Evolutionary conservation across 2,113 vertebrate species (phyloP), one percentile per base, ranked within the genome.

Genomic region (Alaudala cheleensis): DNA sequence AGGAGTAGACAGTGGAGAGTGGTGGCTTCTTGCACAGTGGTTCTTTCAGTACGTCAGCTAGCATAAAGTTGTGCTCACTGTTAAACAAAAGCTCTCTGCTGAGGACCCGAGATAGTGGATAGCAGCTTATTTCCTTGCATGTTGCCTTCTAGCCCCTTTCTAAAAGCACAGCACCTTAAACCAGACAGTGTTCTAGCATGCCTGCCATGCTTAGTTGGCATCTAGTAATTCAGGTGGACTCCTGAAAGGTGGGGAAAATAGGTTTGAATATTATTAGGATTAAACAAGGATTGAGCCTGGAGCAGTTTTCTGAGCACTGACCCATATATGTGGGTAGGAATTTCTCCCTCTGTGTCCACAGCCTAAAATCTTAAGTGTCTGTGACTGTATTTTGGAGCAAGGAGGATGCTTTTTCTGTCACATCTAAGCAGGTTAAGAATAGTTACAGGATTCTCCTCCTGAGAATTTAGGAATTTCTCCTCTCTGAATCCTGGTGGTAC

Each of bases 151-250:
- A 28, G 42, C 19, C 9, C 11, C 2, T 0, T 77, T 73, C 6
- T 54, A 54, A 70, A 87, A 78, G 20, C 3, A 0, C 26, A 33
- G 12, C 11, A 15, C 18, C 72, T 73, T 31, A 53, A 88, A 57
- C 12, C 56, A 47, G 44, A 58, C 10, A 15, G 26, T 39, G 42
- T 22, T 34, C 16, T 37, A 37, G 13, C 1, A 0, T 24, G 40
- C 23, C 10, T 56, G 37, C 10, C 2, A 6, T 0, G 0, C 22
- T 29, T 34, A n/a, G 8, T 12, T 80, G 44, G 9, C 33, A 57
- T 42, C 7, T 40, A 13, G 22, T 61, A 31, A 44, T 47, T 88
- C 62, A 64, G 10, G 10, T 7, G 7, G 62, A 42, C 37, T 51
- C 58, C 13, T 73, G 15, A 70, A 33, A 72, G 60, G 14, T 42